These are phyloP conservation scores for Echinarachnius parma DNA, from an alignment of 53 echinoderm and acorn worm genomes.

Conservation along the genomic window DNA sequence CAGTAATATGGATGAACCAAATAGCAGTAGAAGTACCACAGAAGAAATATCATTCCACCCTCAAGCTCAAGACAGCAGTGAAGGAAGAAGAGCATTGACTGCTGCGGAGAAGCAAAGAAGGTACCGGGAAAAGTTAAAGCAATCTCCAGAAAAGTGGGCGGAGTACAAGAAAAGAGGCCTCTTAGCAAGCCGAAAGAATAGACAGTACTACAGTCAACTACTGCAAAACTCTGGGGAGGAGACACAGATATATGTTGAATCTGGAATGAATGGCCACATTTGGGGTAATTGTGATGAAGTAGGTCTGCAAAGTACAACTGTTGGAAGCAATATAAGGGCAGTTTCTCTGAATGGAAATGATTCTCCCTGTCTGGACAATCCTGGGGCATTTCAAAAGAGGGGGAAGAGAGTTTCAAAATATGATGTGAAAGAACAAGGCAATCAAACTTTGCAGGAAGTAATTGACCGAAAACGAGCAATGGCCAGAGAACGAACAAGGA, in stretches of 20 bases:
- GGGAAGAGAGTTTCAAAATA: too few species aligned
- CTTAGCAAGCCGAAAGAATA: neutral
- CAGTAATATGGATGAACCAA: neutral
- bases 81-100: conserved; percentile 1
- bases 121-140: neutral
- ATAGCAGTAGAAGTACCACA: neutral
- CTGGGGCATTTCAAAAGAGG: too few species aligned
- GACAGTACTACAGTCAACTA: neutral
- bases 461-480: conserved; percentile 3
- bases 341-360: too few species aligned
- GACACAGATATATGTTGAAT: too few species aligned
- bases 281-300: too few species aligned
- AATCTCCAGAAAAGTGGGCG: neutral
- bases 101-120: neutral
- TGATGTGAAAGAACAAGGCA: too few species aligned
- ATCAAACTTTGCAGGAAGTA: too few species aligned
- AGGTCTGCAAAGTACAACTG: too few species aligned
- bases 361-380: too few species aligned
- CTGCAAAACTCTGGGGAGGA: too few species aligned
- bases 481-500: conserved; percentile 26
- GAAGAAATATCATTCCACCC: neutral
- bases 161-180: neutral
- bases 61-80: neutral
- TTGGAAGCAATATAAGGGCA: too few species aligned
- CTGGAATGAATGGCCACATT: too few species aligned